Conservation (phyloP, 2,888 invertebrate genomes). For the Coelinius sp. region DNA sequence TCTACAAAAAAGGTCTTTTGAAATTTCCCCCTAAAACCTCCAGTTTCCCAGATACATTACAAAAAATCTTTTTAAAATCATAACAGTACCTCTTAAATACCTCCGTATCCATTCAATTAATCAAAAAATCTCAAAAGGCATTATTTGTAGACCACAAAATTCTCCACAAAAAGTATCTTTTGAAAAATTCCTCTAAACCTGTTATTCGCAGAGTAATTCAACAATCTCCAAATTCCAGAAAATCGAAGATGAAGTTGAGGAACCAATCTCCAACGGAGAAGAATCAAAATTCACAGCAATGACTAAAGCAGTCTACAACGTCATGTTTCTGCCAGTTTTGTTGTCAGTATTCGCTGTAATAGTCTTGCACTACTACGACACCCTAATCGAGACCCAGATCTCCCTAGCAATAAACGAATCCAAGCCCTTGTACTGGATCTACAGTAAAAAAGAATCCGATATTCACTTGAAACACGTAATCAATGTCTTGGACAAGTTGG, state of each 20-base stretch:
- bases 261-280: not conserved
- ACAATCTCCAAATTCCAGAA: constrained; percentile 40
- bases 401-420: constrained; percentile 44
- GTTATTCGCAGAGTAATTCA: too few relatives aligned
- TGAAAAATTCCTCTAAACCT: not conserved
- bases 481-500: constrained; percentile 81
- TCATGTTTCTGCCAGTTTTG: constrained; percentile 54
- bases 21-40: not conserved
- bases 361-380: constrained; percentile 45
- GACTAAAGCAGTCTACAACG: constrained; percentile 56
- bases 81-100: too few relatives aligned
- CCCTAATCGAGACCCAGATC: constrained; percentile 24
- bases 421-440: constrained; percentile 75
- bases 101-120: too few relatives aligned
- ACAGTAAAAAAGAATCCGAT: constrained; percentile 73
- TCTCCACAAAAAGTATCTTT: too few relatives aligned
- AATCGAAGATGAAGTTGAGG: constrained; percentile 20
- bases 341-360: constrained; percentile 43
- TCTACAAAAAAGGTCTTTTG: too few relatives aligned
- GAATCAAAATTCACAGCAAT: constrained; percentile 50
- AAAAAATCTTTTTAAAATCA: too few relatives aligned
- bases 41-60: too few relatives aligned
- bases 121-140: not conserved
- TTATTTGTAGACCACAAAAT: not conserved
- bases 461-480: constrained; percentile 87